Base-by-base conservation (phyloP, 2,888 invertebrate genomes). In the Aspidiotus destructor region DNA sequence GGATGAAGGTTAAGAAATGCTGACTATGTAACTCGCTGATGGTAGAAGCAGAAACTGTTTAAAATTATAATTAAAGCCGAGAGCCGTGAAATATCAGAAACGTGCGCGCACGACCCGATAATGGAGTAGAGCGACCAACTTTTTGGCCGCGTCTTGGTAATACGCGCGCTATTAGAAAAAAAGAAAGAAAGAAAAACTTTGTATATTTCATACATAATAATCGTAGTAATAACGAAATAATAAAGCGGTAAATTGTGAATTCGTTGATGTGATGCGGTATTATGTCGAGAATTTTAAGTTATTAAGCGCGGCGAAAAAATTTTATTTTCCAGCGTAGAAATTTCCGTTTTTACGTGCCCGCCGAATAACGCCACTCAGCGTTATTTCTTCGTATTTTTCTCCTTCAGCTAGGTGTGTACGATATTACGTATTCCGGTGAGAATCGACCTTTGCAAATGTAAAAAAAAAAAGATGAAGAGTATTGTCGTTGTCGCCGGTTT, bases 11-110 rank as follows among this genome's bases (percentile, higher is more conserved):
- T 48, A 48, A 48, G 48, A 48, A 48, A 48, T 48, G 48, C 48
- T 48, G 48, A 48, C 48, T 48, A 6, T 13, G 48, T 48, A 13
- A 48, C 28, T 28, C 48, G 48, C 10, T 48, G n/a, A 3, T 13
- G n/a, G 11, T 48, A n/a, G 41, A 48, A 16, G 44, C 48, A 62
- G 52, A 62, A 62, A 62, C 48, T 52, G 52, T 62, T 62, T 62
- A 62, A 62, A 62, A 62, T 62, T 62, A 62, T 62, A 62, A 62
- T 62, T 62, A 62, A 62, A 62, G 44, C 48, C 41, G 62, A 62
- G 53, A 62, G 62, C 62, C 62, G 62, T 62, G 62, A 62, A 62
- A 62, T 62, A 52, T 62, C n/a, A 28, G 52, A 52, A 52, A 53
- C 62, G 53, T 44, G 62, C 62, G 28, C 28, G 40, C 53, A 53